Base-by-base conservation (phyloP, 1,140 invertebrate genomes). In the Orius laevigatus region DNA sequence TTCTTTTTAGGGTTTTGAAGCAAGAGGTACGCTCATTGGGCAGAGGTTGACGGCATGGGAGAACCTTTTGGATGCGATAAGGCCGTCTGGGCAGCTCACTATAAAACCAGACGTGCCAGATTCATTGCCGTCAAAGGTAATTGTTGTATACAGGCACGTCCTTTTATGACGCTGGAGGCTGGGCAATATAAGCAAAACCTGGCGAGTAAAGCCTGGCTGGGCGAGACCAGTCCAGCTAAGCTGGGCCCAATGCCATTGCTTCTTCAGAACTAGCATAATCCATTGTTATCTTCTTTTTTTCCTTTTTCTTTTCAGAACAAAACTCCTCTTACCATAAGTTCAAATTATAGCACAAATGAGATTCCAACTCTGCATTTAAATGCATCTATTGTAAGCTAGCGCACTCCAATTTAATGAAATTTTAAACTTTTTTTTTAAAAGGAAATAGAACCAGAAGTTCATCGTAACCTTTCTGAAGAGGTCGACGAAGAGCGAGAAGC, bases 21-120 rank as follows among this genome's bases (percentile, higher is more conserved):
- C 86, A n/a, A 70, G 88, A 56, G 86, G 86, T 12, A 92, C 88
- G 9, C 64, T 70, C 39, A 70, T 92, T 58, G 74, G 83, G 12
- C 70, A 84, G 59, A 70, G 85, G 43, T 63, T 85, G 47, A 79
- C 78, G 46, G 74, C 87, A 16, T 92, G 84, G 82, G 70, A 80
- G 58, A 89, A 90, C 68, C 73, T 92, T 35, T 66, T 81, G 40
- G 76, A 85, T 57, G 76, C 81, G 56, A 79, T 78, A 5, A 70
- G 71, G 58, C 70, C 74, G 39, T 76, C 74, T 39, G 78, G 76
- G 36, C 66, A 68, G 6, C 69, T 89, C 4, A 76, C 76, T 32
- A 72, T 76, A 18, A 83, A 88, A 66, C 85, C 85, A 12, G 69
- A 75, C 31, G 15, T 50, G 10, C 20, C 44, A 33, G 14, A 33